phyloP scores from a whole-genome alignment of 2,797 vertebrate genomes.

The Spinus olivaceus region DNA sequence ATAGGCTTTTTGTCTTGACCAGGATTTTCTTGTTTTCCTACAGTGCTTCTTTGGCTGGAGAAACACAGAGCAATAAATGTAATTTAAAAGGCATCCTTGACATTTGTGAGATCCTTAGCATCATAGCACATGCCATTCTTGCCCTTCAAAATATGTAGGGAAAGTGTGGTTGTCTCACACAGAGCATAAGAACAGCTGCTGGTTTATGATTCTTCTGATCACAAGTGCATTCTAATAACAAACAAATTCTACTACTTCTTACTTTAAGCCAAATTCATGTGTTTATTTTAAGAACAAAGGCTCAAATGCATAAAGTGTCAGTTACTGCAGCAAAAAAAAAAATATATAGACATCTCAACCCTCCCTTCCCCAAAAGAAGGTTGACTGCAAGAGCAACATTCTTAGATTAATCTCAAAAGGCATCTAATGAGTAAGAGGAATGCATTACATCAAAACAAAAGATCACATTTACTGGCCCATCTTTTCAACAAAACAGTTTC shows the following conservation, averaged over 20 bases:
- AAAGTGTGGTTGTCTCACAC: constrained; percentile 15
- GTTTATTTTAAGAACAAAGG: constrained; percentile 59
- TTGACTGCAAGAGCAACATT: constrained; percentile 40
- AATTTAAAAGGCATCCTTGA: constrained; percentile 38
- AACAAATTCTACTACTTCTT: constrained; percentile 24
- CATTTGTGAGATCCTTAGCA: background rate
- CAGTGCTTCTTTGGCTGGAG: background rate
- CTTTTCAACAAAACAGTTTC: background rate
- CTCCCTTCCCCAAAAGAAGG: background rate
- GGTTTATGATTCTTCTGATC: constrained; percentile 13
- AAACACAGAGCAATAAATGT: background rate
- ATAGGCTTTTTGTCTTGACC: background rate
- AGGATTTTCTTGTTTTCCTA: background rate
- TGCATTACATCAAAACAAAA: constrained; percentile 7
- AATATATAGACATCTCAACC: background rate
- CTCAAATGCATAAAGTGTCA: background rate
- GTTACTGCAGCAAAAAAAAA: background rate
- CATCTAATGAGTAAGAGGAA: constrained; percentile 41
- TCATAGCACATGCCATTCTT: constrained; percentile 38
- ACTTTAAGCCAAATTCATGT: constrained; percentile 33
- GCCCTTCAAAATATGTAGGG: constrained; percentile 6
- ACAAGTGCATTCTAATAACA: constrained; percentile 8
- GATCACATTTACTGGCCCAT: background rate
- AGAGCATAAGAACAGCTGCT: constrained; percentile 27
- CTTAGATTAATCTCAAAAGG: constrained; percentile 37